A percentile compares a stretch with the other conserved stretches of the same genome.
These are phyloP conservation scores for Poecilus cupreus DNA, from an alignment of 2,888 invertebrate species.

Conservation along the genomic window DNA sequence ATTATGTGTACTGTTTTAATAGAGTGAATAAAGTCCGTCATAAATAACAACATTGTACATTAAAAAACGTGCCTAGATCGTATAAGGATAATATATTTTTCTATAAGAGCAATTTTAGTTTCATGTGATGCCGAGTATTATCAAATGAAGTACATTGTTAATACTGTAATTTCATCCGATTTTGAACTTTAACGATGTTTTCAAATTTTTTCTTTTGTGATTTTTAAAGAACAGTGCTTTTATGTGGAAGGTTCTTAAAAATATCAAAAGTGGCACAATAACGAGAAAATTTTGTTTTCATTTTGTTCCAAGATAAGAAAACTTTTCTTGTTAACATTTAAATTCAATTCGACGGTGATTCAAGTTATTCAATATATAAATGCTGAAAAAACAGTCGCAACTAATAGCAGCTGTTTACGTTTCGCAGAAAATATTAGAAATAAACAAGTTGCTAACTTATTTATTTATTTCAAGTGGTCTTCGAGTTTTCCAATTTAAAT, in stretches of 20 bases:
- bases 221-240: not conserved
- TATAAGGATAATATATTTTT: no score
- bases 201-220: no score
- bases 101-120: not conserved
- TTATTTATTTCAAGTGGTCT: not conserved
- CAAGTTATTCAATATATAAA: constrained; percentile 10
- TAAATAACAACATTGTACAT: no score
- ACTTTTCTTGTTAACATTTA: constrained; percentile 48
- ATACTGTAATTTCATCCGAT: no score
- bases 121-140: not conserved
- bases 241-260: not conserved
- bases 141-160: not conserved
- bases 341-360: constrained; percentile 26
- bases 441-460: not conserved
- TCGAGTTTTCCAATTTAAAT: no score
- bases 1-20: no score
- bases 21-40: no score
- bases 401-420: not conserved
- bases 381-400: not conserved
- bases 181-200: no score
- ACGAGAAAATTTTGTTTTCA: constrained; percentile 28
- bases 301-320: constrained; percentile 10
- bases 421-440: not conserved
- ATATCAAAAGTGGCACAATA: not conserved
- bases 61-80: no score